These are phyloP conservation scores for Nebria brevicollis DNA, from an alignment of 2,888 invertebrate species.

Conservation along the genomic window DNA sequence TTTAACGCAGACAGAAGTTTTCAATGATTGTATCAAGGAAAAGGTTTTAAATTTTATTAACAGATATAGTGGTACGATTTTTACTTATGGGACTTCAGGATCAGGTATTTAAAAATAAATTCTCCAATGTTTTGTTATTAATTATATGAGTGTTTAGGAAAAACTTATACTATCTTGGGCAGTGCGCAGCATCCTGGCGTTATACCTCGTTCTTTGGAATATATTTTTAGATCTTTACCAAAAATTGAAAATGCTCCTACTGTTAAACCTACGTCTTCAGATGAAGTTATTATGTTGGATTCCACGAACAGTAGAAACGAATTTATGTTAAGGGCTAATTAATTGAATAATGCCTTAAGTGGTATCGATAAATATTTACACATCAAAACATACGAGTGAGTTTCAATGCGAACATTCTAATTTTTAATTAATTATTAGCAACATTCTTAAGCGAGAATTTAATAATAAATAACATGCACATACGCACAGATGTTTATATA, in stretches of 20 bases:
- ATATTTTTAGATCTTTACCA: constrained; percentile 60
- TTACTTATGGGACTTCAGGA: constrained; percentile 90
- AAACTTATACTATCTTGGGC: constrained; percentile 64
- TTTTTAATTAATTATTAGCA: too few relatives aligned
- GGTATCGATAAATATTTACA: constrained; percentile 50
- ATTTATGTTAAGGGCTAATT: constrained; percentile 53
- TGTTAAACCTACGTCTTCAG: constrained; percentile 61
- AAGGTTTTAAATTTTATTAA: constrained; percentile 59
- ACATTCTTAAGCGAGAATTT: too few relatives aligned
- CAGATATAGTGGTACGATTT: constrained; percentile 79
- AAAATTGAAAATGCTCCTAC: constrained; percentile 56
- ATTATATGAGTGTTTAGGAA: constrained; percentile 51
- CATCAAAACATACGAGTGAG: constrained; percentile 50
- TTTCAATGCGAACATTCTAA: neutral
- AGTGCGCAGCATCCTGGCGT: constrained; percentile 70
- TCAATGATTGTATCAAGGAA: constrained; percentile 55
- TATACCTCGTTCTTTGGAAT: constrained; percentile 69
- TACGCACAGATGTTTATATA: too few relatives aligned
- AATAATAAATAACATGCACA: too few relatives aligned
- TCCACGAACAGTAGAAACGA: constrained; percentile 58
- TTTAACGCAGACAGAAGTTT: constrained; percentile 54
- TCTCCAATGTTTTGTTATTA: neutral
- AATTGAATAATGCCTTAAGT: constrained; percentile 52
- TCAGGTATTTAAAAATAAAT: constrained; percentile 71
- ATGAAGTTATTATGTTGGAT: constrained; percentile 58